phyloP scores from a whole-genome alignment of 2,797 vertebrate genomes.

The Pangasius mekongensis region DNA sequence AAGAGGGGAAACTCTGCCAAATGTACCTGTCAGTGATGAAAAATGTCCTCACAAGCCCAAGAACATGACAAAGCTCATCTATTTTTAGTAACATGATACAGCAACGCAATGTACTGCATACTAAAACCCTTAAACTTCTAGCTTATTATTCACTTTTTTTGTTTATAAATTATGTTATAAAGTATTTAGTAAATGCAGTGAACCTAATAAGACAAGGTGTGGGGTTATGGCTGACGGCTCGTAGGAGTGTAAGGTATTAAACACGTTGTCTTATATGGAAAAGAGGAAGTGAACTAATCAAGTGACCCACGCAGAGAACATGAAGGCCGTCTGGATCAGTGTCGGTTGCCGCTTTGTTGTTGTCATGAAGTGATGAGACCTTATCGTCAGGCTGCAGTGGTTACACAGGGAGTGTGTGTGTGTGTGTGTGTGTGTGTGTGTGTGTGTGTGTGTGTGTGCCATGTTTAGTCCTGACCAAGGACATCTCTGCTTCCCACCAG shows the following conservation, averaged over 20 bases:
- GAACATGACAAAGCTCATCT: neutral
- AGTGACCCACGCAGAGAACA: slow-evolving; percentile 1
- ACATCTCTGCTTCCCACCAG: slow-evolving; percentile 47
- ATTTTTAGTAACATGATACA: neutral
- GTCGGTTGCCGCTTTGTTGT: neutral
- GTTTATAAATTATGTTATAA: neutral
- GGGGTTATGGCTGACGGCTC: neutral
- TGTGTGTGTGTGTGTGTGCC: slow-evolving; percentile 35
- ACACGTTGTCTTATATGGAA: neutral
- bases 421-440: slow-evolving; percentile 30
- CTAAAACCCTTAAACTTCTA: neutral
- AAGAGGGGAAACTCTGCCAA: slow-evolving; percentile 37
- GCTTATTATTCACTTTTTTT: neutral
- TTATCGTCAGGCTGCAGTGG: slow-evolving; percentile 52
- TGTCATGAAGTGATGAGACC: slow-evolving; percentile 28
- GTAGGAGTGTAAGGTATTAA: neutral
- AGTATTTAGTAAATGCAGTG: neutral
- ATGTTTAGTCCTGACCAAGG: slow-evolving; percentile 61
- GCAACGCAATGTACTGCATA: neutral
- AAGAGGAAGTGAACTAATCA: slow-evolving; percentile 2
- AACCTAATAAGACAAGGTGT: neutral
- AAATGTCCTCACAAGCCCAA: slow-evolving; percentile 21
- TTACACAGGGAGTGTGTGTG: slow-evolving; percentile 52
- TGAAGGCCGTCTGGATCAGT: slow-evolving; percentile 1
- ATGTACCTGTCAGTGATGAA: slow-evolving; percentile 29